Conservation (phyloP, 1,140 invertebrate genomes). For the Hypothenemus hampei region DNA sequence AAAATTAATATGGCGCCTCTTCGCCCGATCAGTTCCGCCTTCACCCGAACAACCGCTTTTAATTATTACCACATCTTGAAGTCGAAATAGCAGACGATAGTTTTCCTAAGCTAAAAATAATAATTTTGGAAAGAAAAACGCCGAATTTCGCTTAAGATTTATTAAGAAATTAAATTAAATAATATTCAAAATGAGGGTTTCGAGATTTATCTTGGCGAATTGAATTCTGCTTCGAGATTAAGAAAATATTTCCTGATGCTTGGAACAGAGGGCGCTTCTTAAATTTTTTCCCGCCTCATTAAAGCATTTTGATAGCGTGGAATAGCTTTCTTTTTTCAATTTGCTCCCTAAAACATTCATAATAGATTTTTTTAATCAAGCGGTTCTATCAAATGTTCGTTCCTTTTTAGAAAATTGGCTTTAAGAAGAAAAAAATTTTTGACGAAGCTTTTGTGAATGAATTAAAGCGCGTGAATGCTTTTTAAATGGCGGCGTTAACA, state of each 20-base stretch:
- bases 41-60: constrained; percentile 49
- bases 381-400: no score
- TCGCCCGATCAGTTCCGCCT: constrained; percentile 55
- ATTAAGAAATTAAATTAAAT: constrained; percentile 31
- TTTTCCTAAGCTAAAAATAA: constrained; percentile 5
- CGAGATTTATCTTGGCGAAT: constrained; percentile 48
- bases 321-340: neutral
- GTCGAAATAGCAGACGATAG: neutral
- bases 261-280: constrained; percentile 35
- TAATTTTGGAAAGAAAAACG: neutral
- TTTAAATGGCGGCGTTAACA: neutral
- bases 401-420: neutral
- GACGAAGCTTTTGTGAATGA: no score
- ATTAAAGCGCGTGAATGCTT: neutral
- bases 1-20: constrained; percentile 79
- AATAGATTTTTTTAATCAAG: neutral
- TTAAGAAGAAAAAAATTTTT: neutral
- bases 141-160: constrained; percentile 2
- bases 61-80: constrained; percentile 18
- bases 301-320: neutral
- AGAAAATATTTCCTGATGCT: constrained; percentile 32
- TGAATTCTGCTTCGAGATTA: constrained; percentile 38
- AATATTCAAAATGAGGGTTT: constrained; percentile 49
- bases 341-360: neutral
- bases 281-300: constrained; percentile 28